Conservation (phyloP, 2,113 vertebrate genomes). For the Mobula hypostoma region DNA sequence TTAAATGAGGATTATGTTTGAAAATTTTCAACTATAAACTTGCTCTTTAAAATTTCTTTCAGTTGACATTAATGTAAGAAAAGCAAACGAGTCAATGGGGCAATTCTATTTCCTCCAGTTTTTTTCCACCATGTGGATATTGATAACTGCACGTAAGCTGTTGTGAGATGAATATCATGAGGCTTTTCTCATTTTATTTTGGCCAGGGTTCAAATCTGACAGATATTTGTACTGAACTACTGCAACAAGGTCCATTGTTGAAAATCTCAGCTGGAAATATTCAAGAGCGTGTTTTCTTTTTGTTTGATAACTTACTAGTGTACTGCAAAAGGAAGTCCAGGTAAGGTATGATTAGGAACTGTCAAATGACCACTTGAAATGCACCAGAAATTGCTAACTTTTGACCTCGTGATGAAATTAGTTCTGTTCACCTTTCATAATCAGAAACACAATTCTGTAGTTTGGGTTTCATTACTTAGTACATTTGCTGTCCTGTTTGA, state of each 20-base stretch:
- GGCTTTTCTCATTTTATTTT: not conserved
- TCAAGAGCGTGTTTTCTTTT: constrained; percentile 92
- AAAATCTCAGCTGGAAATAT: constrained; percentile 98
- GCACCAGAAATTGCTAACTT: not conserved
- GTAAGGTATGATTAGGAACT: constrained; percentile 48
- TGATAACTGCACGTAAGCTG: not conserved
- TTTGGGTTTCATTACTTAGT: not conserved
- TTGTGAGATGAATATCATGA: not conserved
- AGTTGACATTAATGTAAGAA: not conserved
- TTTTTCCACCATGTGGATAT: not conserved
- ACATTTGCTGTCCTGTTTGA: not conserved
- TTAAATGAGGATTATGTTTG: not conserved
- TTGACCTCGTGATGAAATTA: too few relatives aligned
- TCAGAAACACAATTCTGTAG: not conserved
- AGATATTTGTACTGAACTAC: constrained; percentile 89
- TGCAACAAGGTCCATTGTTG: constrained; percentile 85
- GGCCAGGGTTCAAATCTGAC: constrained; percentile 90
- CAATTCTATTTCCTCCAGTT: not conserved
- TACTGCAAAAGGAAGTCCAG: constrained; percentile 98
- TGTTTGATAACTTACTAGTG: constrained; percentile 96
- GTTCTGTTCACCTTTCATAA: not conserved
- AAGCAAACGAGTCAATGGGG: not conserved
- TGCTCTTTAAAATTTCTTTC: not conserved
- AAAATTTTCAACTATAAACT: not conserved
- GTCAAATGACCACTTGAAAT: not conserved